Evolutionary conservation across 2,797 vertebrate genomes (phyloP).

Genomic region (Pogonophryne albipinna): DNA sequence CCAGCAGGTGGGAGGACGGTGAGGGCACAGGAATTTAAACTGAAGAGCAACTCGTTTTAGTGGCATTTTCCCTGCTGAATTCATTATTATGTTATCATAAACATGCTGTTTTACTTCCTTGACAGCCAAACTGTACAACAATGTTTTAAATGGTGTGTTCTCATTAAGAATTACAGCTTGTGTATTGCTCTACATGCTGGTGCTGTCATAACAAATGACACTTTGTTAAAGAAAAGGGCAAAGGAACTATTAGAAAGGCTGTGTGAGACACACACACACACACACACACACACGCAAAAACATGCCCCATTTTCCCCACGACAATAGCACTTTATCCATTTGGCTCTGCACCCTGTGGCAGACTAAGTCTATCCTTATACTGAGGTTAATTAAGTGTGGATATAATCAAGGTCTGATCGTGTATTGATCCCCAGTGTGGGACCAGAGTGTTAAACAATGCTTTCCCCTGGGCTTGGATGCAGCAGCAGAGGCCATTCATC

Average conservation of each 20-base stretch:
- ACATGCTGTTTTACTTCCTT: slow-evolving; percentile 43
- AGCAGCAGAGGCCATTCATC: slow-evolving; percentile 72
- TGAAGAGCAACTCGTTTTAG: neutral
- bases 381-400: slow-evolving; percentile 83
- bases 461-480: slow-evolving; percentile 66
- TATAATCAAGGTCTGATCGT: slow-evolving; percentile 80
- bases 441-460: slow-evolving; percentile 79
- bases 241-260: neutral
- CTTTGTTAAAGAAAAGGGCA: too few relatives aligned
- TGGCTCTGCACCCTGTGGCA: slow-evolving; percentile 41
- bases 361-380: slow-evolving; percentile 61
- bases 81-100: neutral
- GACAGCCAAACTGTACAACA: slow-evolving; percentile 74
- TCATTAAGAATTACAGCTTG: slow-evolving; percentile 34
- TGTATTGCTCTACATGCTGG: slow-evolving; percentile 38
- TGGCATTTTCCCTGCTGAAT: too few relatives aligned
- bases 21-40: slow-evolving; percentile 38
- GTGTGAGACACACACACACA: neutral
- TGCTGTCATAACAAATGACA: slow-evolving; percentile 25
- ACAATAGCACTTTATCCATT: slow-evolving; percentile 51
- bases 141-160: slow-evolving; percentile 65
- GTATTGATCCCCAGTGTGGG: slow-evolving; percentile 76
- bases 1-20: slow-evolving; percentile 53
- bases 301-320: slow-evolving; percentile 58
- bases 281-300: slow-evolving; percentile 30